phyloP scores from a whole-genome alignment of 2,113 vertebrate genomes.

The cat (Felis catus) region F.catus_Fca126_mat1.0 CM031419.1:170067001-170067500 shows the following conservation, averaged over 20 bases:
- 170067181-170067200: neutral
- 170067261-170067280: neutral
- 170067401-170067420: neutral
- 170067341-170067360: neutral
- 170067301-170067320: neutral
- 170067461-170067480: neutral
- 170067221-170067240: neutral
- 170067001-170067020: neutral
- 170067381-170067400: neutral
- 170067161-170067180: neutral
- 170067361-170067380: neutral
- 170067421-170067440: neutral
- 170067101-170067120: slow-evolving; percentile 7
- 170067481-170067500: neutral
- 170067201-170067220: neutral
- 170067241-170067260: neutral
- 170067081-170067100: neutral
- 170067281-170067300: neutral
- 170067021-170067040: neutral
- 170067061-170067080: neutral
- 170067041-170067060: neutral
- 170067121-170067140: neutral
- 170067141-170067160: neutral
- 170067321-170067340: neutral
- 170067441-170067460: neutral